phyloP scores from a whole-genome alignment of 1,140 invertebrate genomes.

The Penaeus indicus region DNA sequence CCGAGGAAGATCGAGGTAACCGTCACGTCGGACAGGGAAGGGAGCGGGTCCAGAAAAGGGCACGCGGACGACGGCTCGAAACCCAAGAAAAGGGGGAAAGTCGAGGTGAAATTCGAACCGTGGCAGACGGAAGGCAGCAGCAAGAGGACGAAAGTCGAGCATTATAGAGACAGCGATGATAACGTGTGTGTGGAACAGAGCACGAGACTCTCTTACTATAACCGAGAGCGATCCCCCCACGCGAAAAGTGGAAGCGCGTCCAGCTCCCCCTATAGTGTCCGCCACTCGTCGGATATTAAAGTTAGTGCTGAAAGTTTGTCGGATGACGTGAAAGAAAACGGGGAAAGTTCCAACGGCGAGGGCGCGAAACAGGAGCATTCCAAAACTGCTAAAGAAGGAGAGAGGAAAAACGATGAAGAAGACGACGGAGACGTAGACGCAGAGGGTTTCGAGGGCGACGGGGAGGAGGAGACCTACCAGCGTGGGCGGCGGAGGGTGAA shows the following conservation, averaged over 20 bases:
- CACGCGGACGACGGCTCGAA: background rate
- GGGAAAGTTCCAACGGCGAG: background rate
- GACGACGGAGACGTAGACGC: background rate
- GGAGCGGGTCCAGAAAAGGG: background rate
- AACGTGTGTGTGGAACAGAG: conserved; percentile 46
- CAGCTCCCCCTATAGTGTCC: conserved; percentile 29
- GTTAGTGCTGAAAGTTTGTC: conserved; percentile 33
- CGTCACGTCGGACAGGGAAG: conserved; percentile 41
- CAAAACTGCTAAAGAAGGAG: background rate
- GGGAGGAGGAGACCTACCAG: background rate
- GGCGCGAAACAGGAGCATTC: background rate
- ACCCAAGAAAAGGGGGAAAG: conserved; percentile 41
- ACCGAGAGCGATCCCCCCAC: background rate
- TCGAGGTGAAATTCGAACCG: conserved; percentile 49
- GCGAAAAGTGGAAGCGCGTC: background rate
- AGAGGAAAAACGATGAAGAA: background rate
- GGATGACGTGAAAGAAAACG: background rate
- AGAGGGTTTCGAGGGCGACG: conserved; percentile 29
- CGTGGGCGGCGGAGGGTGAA: conserved; percentile 43
- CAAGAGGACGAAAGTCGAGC: background rate
- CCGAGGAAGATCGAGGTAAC: conserved; percentile 54
- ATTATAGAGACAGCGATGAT: background rate
- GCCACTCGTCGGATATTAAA: conserved; percentile 41
- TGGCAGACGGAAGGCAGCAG: conserved; percentile 43
- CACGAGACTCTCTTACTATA: conserved; percentile 36